A percentile compares a stretch with the other conserved stretches of the same genome.
phyloP scores from a whole-genome alignment of 2,113 vertebrate genomes.

The Lampris megalopsis region DNA sequence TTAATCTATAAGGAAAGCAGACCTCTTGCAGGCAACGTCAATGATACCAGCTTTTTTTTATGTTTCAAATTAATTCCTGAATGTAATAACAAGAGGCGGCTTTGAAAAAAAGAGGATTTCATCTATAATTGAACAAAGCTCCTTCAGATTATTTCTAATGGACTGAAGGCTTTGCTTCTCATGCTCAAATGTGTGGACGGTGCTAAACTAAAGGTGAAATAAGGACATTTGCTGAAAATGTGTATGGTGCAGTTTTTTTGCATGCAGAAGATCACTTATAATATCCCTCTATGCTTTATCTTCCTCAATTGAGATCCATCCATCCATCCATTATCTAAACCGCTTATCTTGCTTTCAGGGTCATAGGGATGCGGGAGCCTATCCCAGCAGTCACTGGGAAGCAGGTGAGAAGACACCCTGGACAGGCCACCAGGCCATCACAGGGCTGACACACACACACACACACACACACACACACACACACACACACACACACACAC shows the following conservation, averaged over 20 bases:
- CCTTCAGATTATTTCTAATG: slow-evolving; percentile 53
- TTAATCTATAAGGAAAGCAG: slow-evolving; percentile 68
- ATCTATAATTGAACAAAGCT: slow-evolving; percentile 70
- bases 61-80: slow-evolving; percentile 70
- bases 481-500: too few relatives aligned
- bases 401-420: too few relatives aligned
- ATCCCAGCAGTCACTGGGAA: too few relatives aligned
- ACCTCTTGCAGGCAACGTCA: slow-evolving; percentile 55
- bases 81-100: slow-evolving; percentile 62
- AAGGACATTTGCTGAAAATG: slow-evolving; percentile 6
- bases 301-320: slow-evolving; percentile 6
- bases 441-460: too few relatives aligned
- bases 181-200: slow-evolving; percentile 48
- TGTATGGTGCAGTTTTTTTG: background rate
- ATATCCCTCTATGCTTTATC: slow-evolving; percentile 14
- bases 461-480: too few relatives aligned
- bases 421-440: too few relatives aligned
- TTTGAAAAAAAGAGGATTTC: slow-evolving; percentile 55
- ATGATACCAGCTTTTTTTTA: slow-evolving; percentile 62
- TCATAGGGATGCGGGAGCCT: too few relatives aligned
- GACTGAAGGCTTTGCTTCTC: slow-evolving; percentile 41
- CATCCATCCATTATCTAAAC: background rate
- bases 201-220: slow-evolving; percentile 14
- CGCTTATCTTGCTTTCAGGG: too few relatives aligned
- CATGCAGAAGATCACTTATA: background rate